Conservation (phyloP, 2,113 vertebrate species). For the Pan troglodytes region NHGRI_mPanTro3-v2.1_pri NC_072416.2:32529501-32530000, state of each 20-base stretch:
- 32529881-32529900: background rate
- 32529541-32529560: background rate
- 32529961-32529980: background rate
- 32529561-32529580: background rate
- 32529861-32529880: background rate
- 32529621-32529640: background rate
- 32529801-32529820: background rate
- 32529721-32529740: background rate
- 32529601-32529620: background rate
- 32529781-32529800: background rate
- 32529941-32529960: background rate
- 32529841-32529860: background rate
- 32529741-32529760: background rate
- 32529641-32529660: background rate
- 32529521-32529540: background rate
- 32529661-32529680: background rate
- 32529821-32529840: background rate
- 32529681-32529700: background rate
- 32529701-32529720: background rate
- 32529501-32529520: background rate
- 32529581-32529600: background rate
- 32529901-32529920: background rate
- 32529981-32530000: too few species aligned
- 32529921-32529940: background rate
- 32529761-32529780: background rate